Evolutionary conservation across 2,113 vertebrate genomes (phyloP).

Genomic region (Lontra canadensis): DNA sequence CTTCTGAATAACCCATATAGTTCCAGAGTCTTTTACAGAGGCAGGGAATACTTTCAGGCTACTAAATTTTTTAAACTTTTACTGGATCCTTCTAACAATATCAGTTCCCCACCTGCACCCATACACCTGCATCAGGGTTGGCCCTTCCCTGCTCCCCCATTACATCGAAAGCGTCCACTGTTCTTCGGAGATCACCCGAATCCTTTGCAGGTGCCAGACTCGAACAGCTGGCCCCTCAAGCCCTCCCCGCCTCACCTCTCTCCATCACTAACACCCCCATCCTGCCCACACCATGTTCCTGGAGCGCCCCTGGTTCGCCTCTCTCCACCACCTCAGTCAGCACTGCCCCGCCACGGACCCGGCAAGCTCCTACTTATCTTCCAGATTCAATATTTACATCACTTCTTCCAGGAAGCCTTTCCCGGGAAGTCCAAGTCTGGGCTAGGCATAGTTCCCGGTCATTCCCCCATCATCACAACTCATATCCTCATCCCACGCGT

Average conservation of each 20-base stretch:
- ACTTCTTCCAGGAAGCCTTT: not conserved
- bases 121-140: no score
- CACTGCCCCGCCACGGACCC: accelerated
- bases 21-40: not conserved
- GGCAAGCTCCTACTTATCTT: not conserved
- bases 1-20: not conserved
- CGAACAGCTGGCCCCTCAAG: not conserved
- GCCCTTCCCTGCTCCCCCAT: no score
- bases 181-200: not conserved
- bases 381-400: not conserved
- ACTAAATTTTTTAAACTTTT: not conserved
- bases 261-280: not conserved
- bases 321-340: not conserved
- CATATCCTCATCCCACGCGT: not conserved
- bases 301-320: not conserved
- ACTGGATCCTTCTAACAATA: not conserved
- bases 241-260: not conserved
- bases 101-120: no score
- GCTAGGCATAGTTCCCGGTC: not conserved
- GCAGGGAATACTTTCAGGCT: not conserved
- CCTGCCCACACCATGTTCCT: not conserved
- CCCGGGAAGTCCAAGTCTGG: not conserved
- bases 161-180: not conserved
- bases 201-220: not conserved
- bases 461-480: not conserved